Conservation (phyloP, 2,888 invertebrate species). For the Andrena bicolor region DNA sequence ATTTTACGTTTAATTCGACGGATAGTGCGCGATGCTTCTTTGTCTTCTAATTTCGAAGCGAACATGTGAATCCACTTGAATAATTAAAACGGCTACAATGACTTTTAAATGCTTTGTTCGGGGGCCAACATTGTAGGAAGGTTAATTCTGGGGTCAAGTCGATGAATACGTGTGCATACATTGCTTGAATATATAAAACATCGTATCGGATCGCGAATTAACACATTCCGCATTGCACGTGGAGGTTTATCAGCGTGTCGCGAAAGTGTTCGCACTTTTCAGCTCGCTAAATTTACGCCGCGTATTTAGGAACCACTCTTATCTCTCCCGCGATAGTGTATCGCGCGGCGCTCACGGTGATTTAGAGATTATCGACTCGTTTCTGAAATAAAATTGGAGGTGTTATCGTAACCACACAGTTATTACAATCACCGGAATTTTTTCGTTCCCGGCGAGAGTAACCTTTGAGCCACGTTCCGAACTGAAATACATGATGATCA, state of each 20-base stretch:
- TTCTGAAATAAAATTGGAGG: background rate
- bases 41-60: no score
- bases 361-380: background rate
- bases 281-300: constrained; percentile 12
- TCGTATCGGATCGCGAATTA: background rate
- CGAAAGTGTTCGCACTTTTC: constrained; percentile 37
- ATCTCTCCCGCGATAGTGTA: constrained; percentile 6
- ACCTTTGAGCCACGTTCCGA: no score
- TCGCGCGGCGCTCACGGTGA: background rate
- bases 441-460: no score
- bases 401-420: background rate
- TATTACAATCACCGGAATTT: background rate
- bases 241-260: background rate
- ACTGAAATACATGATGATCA: no score
- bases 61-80: background rate
- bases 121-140: background rate
- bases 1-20: background rate
- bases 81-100: constrained; percentile 2
- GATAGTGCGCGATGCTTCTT: no score
- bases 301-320: constrained; percentile 29
- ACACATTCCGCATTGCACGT: background rate
- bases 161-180: background rate
- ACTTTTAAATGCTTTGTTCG: background rate
- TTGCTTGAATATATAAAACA: background rate
- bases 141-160: background rate